phyloP scores from a whole-genome alignment of 2,888 invertebrate species.

The Gnatocerus cornutus region DNA sequence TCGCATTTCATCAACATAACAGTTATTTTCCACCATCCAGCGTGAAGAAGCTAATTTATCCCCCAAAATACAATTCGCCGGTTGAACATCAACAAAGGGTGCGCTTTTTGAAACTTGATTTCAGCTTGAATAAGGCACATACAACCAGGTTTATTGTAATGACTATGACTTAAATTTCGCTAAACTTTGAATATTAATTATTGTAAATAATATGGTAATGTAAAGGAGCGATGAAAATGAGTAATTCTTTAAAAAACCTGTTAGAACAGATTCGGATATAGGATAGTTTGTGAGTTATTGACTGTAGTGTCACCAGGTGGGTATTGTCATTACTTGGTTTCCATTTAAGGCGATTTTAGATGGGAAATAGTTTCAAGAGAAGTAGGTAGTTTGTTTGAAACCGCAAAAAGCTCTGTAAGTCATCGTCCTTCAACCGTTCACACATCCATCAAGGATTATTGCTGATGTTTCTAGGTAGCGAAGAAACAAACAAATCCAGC shows the following conservation, averaged over 20 bases:
- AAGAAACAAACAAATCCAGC: slow-evolving; percentile 58
- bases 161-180: too few species aligned
- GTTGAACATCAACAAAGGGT: too few species aligned
- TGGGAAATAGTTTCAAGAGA: slow-evolving; percentile 25
- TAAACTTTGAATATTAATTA: too few species aligned
- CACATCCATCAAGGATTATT: slow-evolving; percentile 45
- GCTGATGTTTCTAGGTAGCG: slow-evolving; percentile 41
- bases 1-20: too few species aligned
- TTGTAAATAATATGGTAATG: too few species aligned
- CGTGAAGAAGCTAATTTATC: too few species aligned
- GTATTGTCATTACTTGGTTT: not conserved
- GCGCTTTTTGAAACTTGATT: too few species aligned
- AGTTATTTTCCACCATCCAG: too few species aligned
- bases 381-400: slow-evolving; percentile 21
- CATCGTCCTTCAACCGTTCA: slow-evolving; percentile 37
- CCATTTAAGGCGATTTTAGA: slow-evolving; percentile 17
- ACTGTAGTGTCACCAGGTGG: slow-evolving; percentile 1
- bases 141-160: too few species aligned
- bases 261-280: not conserved
- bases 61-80: too few species aligned
- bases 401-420: slow-evolving; percentile 31
- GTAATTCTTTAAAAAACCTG: not conserved
- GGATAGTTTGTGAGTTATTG: not conserved
- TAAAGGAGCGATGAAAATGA: not conserved
- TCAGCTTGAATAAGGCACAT: too few species aligned